Evolutionary conservation across 1,140 invertebrate genomes (phyloP).

Genomic region (Caerostris darwini): DNA sequence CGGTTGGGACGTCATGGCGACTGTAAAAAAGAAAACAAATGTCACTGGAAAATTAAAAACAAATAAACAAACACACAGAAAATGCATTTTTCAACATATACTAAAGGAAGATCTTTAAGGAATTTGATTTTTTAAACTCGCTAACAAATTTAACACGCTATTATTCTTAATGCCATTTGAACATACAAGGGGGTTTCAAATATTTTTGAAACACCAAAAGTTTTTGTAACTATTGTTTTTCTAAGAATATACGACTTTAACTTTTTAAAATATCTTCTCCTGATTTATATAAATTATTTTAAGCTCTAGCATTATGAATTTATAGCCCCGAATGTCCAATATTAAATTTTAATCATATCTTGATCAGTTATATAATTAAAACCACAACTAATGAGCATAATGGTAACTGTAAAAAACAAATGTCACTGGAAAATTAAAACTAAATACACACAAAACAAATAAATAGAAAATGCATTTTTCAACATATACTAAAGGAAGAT

Average conservation of each 20-base stretch:
- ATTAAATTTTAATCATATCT: too few species aligned
- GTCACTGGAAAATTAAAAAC: background rate
- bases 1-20: conserved; percentile 93
- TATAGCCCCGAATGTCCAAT: too few species aligned
- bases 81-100: background rate
- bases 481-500: background rate
- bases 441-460: background rate
- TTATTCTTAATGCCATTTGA: too few species aligned
- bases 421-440: background rate
- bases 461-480: background rate
- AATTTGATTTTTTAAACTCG: background rate
- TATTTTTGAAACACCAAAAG: too few species aligned
- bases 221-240: too few species aligned
- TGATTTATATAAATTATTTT: too few species aligned
- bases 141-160: too few species aligned
- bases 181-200: too few species aligned
- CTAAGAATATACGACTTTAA: too few species aligned
- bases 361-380: too few species aligned
- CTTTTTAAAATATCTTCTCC: too few species aligned
- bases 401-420: conserved; percentile 87
- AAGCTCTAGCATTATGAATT: too few species aligned
- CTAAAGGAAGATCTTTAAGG: background rate
- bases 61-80: background rate
- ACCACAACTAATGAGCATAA: conserved; percentile 85
- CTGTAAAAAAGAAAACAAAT: conserved; percentile 84